phyloP scores from a whole-genome alignment of 2,797 vertebrate species.

The Molothrus aeneus region DNA sequence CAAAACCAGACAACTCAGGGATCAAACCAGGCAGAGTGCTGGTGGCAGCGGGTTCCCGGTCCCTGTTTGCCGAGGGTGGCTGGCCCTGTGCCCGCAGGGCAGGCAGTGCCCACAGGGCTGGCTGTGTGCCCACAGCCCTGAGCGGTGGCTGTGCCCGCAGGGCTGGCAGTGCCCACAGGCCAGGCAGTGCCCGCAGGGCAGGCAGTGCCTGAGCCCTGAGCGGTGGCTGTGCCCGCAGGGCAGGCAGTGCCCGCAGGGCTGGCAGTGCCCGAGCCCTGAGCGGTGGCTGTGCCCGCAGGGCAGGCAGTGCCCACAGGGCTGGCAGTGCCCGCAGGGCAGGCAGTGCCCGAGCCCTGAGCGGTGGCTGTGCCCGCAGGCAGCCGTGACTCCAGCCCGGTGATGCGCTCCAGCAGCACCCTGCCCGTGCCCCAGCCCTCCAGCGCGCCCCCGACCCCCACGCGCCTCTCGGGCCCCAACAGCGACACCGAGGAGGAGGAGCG shows the following conservation, averaged over 20 bases:
- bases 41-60: neutral
- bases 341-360: neutral
- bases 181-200: slow-evolving; percentile 53
- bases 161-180: neutral
- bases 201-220: no score
- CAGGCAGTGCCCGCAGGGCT: neutral
- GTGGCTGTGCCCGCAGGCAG: slow-evolving; percentile 64
- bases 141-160: neutral
- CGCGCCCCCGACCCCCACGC: slow-evolving; percentile 83
- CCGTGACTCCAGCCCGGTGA: slow-evolving; percentile 84
- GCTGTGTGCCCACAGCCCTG: neutral
- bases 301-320: neutral
- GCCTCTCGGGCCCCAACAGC: slow-evolving; percentile 61
- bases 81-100: neutral
- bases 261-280: no score
- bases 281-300: no score
- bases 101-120: no score
- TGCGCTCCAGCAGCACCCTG: slow-evolving; percentile 89
- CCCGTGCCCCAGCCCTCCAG: slow-evolving; percentile 83
- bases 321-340: neutral
- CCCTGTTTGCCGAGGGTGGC: accelerated
- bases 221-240: neutral
- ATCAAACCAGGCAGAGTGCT: accelerated
- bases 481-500: slow-evolving; percentile 83
- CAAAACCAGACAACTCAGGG: accelerated